Percentiles rank a stretch among this genome's conserved stretches.
These are phyloP conservation scores for Dorcus parallelipipedus DNA, from an alignment of 2,888 invertebrate genomes.

Conservation along the genomic window DNA sequence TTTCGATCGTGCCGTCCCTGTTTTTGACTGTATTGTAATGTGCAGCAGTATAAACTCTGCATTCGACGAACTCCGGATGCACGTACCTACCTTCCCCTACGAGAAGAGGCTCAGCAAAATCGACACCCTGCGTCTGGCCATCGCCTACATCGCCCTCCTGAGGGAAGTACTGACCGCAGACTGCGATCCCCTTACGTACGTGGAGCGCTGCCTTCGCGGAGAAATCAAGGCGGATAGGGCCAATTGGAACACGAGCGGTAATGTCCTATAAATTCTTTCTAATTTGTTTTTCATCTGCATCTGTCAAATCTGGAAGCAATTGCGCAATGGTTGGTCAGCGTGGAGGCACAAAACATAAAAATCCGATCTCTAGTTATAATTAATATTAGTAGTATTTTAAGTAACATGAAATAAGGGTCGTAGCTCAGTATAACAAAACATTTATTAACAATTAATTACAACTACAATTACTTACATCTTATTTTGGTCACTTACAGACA, in stretches of 20 bases:
- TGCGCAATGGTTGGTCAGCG: too few relatives aligned
- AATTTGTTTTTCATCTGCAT: too few relatives aligned
- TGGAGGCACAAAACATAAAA: too few relatives aligned
- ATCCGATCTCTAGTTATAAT: too few relatives aligned
- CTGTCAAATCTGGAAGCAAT: too few relatives aligned
- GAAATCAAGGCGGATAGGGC: constrained; percentile 86
- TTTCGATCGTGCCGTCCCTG: not conserved
- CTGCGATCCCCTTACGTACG: constrained; percentile 89
- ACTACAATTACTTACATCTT: too few relatives aligned
- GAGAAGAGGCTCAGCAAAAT: constrained; percentile 98
- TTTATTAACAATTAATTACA: too few relatives aligned
- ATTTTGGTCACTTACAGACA: too few relatives aligned
- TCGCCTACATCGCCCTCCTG: constrained; percentile 94
- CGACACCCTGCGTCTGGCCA: constrained; percentile 93
- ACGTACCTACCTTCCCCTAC: constrained; percentile 98
- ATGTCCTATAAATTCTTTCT: constrained; percentile 27
- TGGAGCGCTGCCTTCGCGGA: constrained; percentile 86
- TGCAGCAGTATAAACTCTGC: constrained; percentile 97
- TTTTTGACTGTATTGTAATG: constrained; percentile 30
- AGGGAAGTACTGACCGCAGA: constrained; percentile 85
- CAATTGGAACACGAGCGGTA: constrained; percentile 97
- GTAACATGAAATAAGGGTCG: too few relatives aligned
- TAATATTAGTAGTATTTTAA: too few relatives aligned
- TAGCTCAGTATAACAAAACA: too few relatives aligned
- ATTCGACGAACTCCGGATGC: constrained; percentile 95